These are phyloP conservation scores for Petaurus breviceps DNA, from an alignment of 2,113 vertebrate genomes.

Conservation along the genomic window DNA sequence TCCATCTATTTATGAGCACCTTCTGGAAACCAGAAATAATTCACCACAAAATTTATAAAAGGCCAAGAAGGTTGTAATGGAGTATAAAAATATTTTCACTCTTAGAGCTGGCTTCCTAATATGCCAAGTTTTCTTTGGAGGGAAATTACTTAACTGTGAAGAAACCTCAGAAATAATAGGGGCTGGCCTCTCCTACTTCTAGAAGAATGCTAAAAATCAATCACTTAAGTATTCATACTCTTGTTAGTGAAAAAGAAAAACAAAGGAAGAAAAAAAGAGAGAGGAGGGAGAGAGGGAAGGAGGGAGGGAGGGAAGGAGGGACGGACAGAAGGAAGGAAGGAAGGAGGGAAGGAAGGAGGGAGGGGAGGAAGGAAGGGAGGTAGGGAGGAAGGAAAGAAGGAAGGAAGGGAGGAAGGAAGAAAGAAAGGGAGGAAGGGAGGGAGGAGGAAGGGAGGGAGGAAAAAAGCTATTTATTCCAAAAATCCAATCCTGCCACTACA, in stretches of 20 bases:
- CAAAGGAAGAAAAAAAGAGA: no score
- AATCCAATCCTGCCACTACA: constrained; percentile 30
- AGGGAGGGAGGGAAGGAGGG: no score
- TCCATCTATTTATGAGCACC: not conserved
- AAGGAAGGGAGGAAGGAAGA: no score
- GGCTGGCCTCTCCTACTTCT: not conserved
- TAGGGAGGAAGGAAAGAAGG: no score
- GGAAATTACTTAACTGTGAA: not conserved
- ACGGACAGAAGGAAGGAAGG: no score
- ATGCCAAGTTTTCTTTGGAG: constrained; percentile 6
- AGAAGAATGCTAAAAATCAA: constrained; percentile 22
- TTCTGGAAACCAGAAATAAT: not conserved
- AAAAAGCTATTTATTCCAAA: not conserved
- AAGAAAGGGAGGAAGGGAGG: no score
- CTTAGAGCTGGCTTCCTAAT: not conserved
- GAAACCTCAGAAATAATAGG: not conserved
- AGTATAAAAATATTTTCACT: not conserved
- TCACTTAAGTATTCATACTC: not conserved
- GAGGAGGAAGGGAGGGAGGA: no score
- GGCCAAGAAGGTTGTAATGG: not conserved
- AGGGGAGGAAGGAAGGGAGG: no score
- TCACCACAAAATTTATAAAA: not conserved
- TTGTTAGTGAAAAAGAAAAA: not conserved
- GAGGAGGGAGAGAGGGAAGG: no score
- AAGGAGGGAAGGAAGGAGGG: no score